Evolutionary conservation across 2,113 vertebrate genomes (phyloP), one percentile per base, ranked within the genome.

Genomic region (Hydrolagus affinis): DNA sequence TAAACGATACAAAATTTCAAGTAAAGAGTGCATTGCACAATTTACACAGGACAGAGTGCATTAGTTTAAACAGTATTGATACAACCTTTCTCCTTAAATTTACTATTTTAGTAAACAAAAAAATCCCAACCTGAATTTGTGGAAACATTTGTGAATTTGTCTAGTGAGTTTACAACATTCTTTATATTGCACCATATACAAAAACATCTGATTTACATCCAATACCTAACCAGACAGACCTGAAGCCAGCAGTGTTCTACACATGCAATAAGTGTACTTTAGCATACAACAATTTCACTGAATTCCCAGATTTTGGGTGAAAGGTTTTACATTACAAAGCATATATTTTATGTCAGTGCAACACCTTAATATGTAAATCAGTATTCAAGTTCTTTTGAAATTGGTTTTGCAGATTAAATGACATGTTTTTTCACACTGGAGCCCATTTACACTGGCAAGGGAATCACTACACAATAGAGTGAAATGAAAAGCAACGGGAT

Each of bases 311-410:
- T 25, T 68, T 83, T 66, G 28, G 15, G 30, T 21, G 66, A 62
- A 78, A 83, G 28, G 25, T 68, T 83, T 19, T 17, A 80, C 23
- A 83, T 19, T 17, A 80, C 23, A 83, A 80, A 21, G 23, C 59
- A 80, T 76, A 15, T 44, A 78, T 12, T 60, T 66, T 83, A 74
- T 74, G 23, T 66, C 78, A 83, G 8, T 56, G 72, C 72, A 83
- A 66, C 60, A 30, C 21, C 15, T 23, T 66, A 64, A n/a, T 64
- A 28, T 64, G 62, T 17, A 9, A 78, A 3, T 62, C 44, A 44
- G 44, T 83, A 66, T 64, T 30, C 60, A 1, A 30, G 60, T 83
- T 8, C 60, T 32, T 83, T 17, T 28, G 62, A 83, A 21, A 66
- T 68, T 64, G 30, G 28, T 66, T 66, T 32, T 21, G 15, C 8